These are phyloP conservation scores for Periparus ater DNA, from an alignment of 2,797 vertebrate genomes.

Conservation along the genomic window DNA sequence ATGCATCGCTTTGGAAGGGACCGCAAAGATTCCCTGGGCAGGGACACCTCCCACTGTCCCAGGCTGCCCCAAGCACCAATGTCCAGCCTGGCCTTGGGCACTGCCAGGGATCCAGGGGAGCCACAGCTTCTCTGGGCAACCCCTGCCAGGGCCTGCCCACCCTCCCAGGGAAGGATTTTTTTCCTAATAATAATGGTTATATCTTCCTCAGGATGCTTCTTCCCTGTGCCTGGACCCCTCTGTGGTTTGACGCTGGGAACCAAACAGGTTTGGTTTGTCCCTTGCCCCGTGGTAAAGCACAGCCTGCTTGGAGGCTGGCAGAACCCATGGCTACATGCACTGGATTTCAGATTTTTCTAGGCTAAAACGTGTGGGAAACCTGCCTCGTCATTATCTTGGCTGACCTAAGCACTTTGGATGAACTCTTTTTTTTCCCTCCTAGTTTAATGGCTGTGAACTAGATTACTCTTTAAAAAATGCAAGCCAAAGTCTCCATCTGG, in stretches of 20 bases:
- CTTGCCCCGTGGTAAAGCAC: background rate
- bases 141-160: background rate
- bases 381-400: background rate
- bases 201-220: background rate
- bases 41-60: background rate
- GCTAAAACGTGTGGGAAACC: background rate
- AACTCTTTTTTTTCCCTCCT: no score
- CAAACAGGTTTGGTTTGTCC: background rate
- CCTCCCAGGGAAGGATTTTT: background rate
- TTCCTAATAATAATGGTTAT: background rate
- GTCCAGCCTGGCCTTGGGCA: background rate
- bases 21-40: accelerated
- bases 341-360: background rate
- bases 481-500: background rate
- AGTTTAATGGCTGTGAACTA: accelerated
- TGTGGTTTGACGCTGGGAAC: accelerated
- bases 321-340: accelerated
- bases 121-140: accelerated
- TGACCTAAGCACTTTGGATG: background rate
- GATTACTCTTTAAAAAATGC: background rate
- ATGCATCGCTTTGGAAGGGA: accelerated
- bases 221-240: background rate
- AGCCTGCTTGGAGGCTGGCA: background rate
- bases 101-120: background rate
- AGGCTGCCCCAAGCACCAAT: accelerated